Percentiles rank a stretch among this genome's conserved stretches.
These are phyloP conservation scores for Danio choprae DNA, from an alignment of 2,797 vertebrate genomes.

Conservation along the genomic window DNA sequence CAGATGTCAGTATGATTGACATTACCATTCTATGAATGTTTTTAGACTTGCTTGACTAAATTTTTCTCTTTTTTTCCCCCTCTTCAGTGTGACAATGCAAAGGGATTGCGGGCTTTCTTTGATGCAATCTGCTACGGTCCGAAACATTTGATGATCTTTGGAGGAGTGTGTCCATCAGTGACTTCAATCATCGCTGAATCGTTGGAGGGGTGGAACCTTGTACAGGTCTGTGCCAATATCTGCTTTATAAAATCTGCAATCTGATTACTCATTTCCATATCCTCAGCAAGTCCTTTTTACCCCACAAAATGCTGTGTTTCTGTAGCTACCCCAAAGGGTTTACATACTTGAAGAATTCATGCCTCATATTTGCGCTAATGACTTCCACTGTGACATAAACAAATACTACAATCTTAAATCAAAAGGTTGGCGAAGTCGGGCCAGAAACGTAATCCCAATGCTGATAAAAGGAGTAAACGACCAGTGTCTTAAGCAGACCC, in stretches of 20 bases:
- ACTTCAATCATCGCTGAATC: constrained; percentile 99
- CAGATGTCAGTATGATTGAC: constrained; percentile 25
- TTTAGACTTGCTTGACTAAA: background rate
- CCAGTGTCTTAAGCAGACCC: constrained; percentile 55
- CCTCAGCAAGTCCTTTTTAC: background rate
- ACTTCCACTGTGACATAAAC: constrained; percentile 27
- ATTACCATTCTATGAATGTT: background rate
- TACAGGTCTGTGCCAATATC: constrained; percentile 87
- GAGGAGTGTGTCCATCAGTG: constrained; percentile 96
- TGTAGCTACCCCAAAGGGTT: background rate
- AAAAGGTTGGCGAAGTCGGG: background rate
- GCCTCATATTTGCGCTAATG: background rate
- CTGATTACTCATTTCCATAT: constrained; percentile 7
- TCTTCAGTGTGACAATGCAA: constrained; percentile 95
- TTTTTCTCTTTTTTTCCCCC: constrained; percentile 32
- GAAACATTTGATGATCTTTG: constrained; percentile 99
- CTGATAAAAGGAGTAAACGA: constrained; percentile 3
- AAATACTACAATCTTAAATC: constrained; percentile 20
- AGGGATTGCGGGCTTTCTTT: constrained; percentile 97
- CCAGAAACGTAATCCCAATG: constrained; percentile 6
- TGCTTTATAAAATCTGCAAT: constrained; percentile 3
- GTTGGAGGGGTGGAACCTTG: constrained; percentile 97
- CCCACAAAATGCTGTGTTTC: background rate
- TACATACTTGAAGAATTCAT: background rate
- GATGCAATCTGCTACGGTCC: constrained; percentile 99